These are phyloP conservation scores for Narcine bancroftii DNA, from an alignment of 2,113 vertebrate species.

Conservation along the genomic window DNA sequence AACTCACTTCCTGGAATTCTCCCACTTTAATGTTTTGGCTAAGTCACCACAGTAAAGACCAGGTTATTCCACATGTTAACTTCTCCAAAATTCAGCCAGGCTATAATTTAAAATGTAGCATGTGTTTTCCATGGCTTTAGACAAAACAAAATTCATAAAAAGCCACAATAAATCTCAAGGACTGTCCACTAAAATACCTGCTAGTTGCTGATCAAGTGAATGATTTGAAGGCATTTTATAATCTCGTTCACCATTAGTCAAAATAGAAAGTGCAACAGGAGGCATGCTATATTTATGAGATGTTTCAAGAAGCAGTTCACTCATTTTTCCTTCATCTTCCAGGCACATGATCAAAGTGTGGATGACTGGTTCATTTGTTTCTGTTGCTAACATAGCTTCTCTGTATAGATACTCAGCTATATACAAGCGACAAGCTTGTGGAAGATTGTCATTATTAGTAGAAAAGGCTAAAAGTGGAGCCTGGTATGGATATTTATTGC, in stretches of 20 bases:
- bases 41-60: neutral
- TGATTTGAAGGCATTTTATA: neutral
- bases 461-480: constrained; percentile 84
- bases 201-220: constrained; percentile 35
- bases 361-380: constrained; percentile 69
- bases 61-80: neutral
- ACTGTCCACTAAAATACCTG: constrained; percentile 47
- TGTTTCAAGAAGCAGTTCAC: constrained; percentile 58
- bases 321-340: constrained; percentile 72
- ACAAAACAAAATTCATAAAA: neutral
- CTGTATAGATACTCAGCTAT: constrained; percentile 78
- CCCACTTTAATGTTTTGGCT: no score
- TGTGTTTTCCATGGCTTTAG: neutral
- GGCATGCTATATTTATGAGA: constrained; percentile 80
- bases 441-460: constrained; percentile 72
- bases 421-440: constrained; percentile 69
- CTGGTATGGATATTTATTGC: constrained; percentile 81
- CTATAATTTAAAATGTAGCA: neutral
- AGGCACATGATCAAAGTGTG: constrained; percentile 77
- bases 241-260: neutral
- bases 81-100: neutral
- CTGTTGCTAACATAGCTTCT: constrained; percentile 70
- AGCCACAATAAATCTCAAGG: neutral
- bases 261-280: constrained; percentile 52
- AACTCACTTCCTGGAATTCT: neutral